Conservation (phyloP, 1,140 invertebrate species). For the Hypothenemus hampei region DNA sequence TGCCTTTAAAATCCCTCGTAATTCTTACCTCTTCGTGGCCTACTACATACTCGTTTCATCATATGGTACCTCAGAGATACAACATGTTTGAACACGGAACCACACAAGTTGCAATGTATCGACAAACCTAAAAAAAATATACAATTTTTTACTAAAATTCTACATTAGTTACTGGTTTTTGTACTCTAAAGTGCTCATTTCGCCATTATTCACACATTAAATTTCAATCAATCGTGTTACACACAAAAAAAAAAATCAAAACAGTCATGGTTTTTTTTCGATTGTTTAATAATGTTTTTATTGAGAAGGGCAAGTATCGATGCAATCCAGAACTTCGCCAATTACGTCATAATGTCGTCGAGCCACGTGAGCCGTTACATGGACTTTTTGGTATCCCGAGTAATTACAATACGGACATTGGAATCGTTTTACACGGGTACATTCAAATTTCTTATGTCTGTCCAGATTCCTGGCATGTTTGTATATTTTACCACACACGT, state of each 20-base stretch:
- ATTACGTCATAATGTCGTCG: constrained; percentile 6
- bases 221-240: no score
- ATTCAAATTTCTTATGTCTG: constrained; percentile 12
- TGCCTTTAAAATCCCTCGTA: neutral
- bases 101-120: constrained; percentile 12
- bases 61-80: constrained; percentile 20
- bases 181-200: no score
- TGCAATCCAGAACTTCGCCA: no score
- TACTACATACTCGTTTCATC: constrained; percentile 17
- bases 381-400: constrained; percentile 17
- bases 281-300: no score
- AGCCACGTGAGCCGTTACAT: constrained; percentile 9
- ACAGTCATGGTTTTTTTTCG: no score
- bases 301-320: no score
- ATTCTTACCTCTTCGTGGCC: constrained; percentile 12
- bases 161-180: no score
- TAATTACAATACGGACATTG: constrained; percentile 9
- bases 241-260: no score
- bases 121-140: constrained; percentile 7
- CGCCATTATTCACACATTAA: no score
- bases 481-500: constrained; percentile 26
- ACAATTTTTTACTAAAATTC: no score
- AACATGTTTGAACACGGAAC: constrained; percentile 18
- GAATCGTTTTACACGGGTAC: constrained; percentile 5
- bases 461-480: constrained; percentile 21